A percentile compares a stretch with the other conserved stretches of the same genome.
Evolutionary conservation across 2,113 vertebrate species (phyloP).

Genomic region (Callorhinus ursinus): DNA sequence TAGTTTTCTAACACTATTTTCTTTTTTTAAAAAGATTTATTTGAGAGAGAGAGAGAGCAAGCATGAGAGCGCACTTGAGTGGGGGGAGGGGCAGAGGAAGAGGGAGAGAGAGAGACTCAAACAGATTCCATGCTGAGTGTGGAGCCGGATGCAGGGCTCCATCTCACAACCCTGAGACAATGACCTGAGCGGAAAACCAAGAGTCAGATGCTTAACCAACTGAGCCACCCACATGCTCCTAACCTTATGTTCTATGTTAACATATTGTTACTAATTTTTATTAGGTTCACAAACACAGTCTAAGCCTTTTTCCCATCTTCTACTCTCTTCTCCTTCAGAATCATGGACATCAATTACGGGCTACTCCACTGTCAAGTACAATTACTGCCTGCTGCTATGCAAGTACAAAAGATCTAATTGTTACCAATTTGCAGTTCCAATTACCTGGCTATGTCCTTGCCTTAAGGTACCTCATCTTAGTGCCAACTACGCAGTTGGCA

Average conservation of each 20-base stretch:
- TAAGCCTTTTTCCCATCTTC: constrained; percentile 59
- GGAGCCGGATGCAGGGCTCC: neutral
- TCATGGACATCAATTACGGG: constrained; percentile 77
- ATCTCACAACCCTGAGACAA: neutral
- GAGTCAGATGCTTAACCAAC: neutral
- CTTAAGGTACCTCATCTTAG: constrained; percentile 49
- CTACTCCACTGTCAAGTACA: constrained; percentile 74
- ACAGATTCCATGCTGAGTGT: neutral
- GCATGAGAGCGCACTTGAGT: neutral
- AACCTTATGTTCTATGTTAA: neutral
- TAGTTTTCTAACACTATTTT: neutral
- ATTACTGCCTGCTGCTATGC: constrained; percentile 74
- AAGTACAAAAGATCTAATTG: constrained; percentile 79
- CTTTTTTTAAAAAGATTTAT: neutral
- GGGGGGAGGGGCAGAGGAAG: neutral
- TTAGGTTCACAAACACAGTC: constrained; percentile 36
- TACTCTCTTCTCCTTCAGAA: constrained; percentile 62
- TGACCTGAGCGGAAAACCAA: neutral
- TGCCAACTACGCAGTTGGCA: constrained; percentile 38
- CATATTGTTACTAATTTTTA: neutral
- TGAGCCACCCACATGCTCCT: neutral
- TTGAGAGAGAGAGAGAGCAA: neutral
- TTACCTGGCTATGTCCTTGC: constrained; percentile 77
- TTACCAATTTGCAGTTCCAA: constrained; percentile 79
- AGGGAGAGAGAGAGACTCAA: neutral